A percentile compares a stretch with the other conserved stretches of the same genome.
These are phyloP conservation scores for Atrichornis clamosus DNA, from an alignment of 2,113 vertebrate genomes.

Conservation along the genomic window DNA sequence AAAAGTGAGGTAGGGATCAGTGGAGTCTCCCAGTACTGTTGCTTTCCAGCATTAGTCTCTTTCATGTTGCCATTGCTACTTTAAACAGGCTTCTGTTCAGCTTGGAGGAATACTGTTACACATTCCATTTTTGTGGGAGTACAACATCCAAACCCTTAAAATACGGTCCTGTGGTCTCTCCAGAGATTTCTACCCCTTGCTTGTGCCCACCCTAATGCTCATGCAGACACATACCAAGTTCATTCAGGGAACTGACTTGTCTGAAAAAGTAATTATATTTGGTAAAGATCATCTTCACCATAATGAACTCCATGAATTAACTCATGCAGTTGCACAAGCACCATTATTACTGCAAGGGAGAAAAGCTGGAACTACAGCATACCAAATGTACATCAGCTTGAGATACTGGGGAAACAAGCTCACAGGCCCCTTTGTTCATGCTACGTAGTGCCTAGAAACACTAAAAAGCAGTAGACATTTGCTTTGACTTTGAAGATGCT, in stretches of 20 bases:
- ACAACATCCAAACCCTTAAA: background rate
- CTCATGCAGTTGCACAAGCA: background rate
- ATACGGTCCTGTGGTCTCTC: background rate
- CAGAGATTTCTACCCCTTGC: background rate
- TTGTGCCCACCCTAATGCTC: background rate
- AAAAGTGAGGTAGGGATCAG: background rate
- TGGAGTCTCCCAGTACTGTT: background rate
- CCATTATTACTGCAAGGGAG: background rate
- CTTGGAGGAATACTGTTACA: background rate
- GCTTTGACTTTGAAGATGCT: background rate
- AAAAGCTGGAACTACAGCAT: background rate
- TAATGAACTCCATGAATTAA: background rate
- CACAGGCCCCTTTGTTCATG: background rate
- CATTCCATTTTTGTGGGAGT: background rate
- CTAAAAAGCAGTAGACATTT: background rate
- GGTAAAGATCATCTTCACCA: background rate
- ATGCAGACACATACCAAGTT: background rate
- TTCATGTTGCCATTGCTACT: background rate
- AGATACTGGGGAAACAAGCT: background rate
- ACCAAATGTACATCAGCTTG: background rate
- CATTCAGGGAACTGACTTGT: background rate
- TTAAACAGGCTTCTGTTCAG: background rate
- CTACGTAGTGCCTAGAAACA: background rate
- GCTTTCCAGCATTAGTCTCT: background rate
- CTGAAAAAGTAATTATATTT: background rate